phyloP scores from a whole-genome alignment of 2,888 invertebrate species.

The Gryllus longicercus region DNA sequence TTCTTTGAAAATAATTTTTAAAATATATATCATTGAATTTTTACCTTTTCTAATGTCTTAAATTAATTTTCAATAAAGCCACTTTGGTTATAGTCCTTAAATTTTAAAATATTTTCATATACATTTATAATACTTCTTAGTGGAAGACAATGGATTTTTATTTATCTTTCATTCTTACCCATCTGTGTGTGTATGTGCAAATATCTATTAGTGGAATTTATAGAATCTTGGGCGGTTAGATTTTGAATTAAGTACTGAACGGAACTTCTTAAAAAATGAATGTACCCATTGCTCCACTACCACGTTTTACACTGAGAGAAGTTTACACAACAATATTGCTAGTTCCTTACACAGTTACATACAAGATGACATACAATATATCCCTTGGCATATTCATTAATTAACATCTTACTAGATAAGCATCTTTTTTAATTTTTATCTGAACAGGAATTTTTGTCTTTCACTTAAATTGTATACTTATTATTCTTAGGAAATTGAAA shows the following conservation, averaged over 20 bases:
- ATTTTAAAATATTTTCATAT: constrained; percentile 19
- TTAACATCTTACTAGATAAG: background rate
- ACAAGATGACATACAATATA: background rate
- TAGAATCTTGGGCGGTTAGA: background rate
- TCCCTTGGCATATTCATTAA: background rate
- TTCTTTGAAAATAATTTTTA: constrained; percentile 5
- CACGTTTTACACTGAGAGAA: constrained; percentile 18
- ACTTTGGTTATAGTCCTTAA: background rate
- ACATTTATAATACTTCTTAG: constrained; percentile 1
- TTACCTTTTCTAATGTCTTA: background rate
- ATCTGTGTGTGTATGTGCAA: background rate
- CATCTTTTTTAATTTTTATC: background rate
- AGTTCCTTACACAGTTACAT: background rate
- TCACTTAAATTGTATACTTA: too few species aligned
- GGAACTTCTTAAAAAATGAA: constrained; percentile 21
- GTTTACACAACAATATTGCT: constrained; percentile 17
- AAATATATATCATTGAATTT: background rate
- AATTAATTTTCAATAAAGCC: constrained; percentile 17
- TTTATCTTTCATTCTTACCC: background rate
- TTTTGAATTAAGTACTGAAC: constrained; percentile 21
- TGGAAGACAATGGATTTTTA: constrained; percentile 31
- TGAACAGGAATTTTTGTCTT: background rate
- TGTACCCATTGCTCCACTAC: constrained; percentile 23
- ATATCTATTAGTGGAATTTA: constrained; percentile 1
- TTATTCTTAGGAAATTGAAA: too few species aligned